Base-by-base conservation (phyloP, 1,140 invertebrate species). In the Spodoptera litura region DNA sequence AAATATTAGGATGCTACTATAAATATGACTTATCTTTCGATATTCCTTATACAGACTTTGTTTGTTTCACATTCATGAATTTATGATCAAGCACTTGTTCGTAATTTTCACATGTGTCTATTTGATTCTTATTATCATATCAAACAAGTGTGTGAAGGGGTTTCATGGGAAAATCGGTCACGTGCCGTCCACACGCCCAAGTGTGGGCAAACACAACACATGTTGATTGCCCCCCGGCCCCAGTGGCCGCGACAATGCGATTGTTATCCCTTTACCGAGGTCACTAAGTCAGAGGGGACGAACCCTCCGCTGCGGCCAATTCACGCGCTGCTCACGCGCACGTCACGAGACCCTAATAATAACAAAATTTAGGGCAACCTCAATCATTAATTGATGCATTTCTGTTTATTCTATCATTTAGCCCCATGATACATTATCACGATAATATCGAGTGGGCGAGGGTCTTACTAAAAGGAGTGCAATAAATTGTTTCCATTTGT, bases 261-360 rank as follows among this genome's bases (percentile, higher is more conserved):
- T 89, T 91, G 88, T 90, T 84, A 89, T 88, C 84, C 81, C 80
- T 80, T 58, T 80, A 66, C 20, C 55, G 85, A 86, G 91, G 91
- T 93, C 90, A 93, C 80, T 82, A 87, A 91, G 91, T 89, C 85
- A 89, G 35, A 61, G 74, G 73, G 49, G 58, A 5, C 84, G 81
- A 86, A 85, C 88, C 87, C 79, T 80, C 79, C 59, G 72, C 31
- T 77, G 78, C 78, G 75, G 72, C 77, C 38, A 55, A 31, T 27
- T 78, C 70, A 20, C 81, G 80, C 56, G 83, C 72, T 66, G 72
- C 78, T 73, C 86, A 81, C 85, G 82, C 84, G 88, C 74, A 31
- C 20, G 81, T 76, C 88, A 81, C 83, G 84, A 85, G 86, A 85
- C 85, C 79, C 74, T 74, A 68, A 74, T 78, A 71, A 85, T 49